Evolutionary conservation across 2,797 vertebrate species (phyloP), one percentile per base, ranked within the genome.

Genomic region (Triplophysa yarkandensis): DNA sequence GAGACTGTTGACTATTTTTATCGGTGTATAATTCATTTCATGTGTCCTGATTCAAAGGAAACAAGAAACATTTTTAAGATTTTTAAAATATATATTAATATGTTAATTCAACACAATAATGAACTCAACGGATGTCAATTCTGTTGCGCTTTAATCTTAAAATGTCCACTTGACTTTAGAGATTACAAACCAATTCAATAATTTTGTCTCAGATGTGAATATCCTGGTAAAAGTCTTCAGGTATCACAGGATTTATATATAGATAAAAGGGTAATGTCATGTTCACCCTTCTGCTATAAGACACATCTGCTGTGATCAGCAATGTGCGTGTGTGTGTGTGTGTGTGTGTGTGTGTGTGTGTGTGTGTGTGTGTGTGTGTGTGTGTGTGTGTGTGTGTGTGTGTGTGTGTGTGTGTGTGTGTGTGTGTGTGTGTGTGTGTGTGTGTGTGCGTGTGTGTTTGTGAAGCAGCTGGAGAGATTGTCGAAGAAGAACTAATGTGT

Each of bases 231-330:
- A 69, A 57, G n/a, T 6, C 10, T 43, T 30, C 21, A 57, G 52
- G 28, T 34, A 41, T 50, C 67, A 57, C 67, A 25, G 43, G 27
- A 7, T 44, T 70, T 70, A 70, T 70, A 58, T 46, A 60, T 70
- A n/a, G 41, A 57, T 57, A 54, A 61, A 34, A 30, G 6, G 4
- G 34, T 11, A 43, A 62, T 39, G 25, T 74, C 65, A 64, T 80
- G 30, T 78, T 71, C 60, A 78, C 77, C 73, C 61, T 80, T 81
- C 76, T 83, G 80, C 63, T 74, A 44, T 46, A 58, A 41, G 55
- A 57, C 21, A 48, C 58, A 79, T 80, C 71, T 77, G 55, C 68
- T 73, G 71, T 75, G 71, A 80, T 81, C 64, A 71, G 71, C 54
- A 77, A 10, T 4, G 6, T 17, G 17, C 65, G 54, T n/a, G 25